Conservation (phyloP, 2,113 vertebrate genomes). For the Cololabis saira region DNA sequence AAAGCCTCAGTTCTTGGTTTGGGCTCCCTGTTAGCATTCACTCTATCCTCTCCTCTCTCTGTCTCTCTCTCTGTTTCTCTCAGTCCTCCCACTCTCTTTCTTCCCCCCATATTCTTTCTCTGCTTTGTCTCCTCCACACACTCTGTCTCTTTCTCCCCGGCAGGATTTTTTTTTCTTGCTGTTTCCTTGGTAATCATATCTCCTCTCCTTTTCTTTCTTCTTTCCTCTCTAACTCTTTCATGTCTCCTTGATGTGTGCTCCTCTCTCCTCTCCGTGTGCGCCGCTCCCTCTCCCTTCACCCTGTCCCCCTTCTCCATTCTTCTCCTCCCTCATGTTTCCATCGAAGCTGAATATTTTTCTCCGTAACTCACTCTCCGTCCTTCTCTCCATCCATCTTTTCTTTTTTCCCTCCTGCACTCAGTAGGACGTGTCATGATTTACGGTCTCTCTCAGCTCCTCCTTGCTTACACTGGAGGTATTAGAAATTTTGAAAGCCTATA, state of each 20-base stretch:
- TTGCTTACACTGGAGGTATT: conserved; percentile 73
- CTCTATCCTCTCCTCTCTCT: conserved; percentile 71
- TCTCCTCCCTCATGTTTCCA: conserved; percentile 62
- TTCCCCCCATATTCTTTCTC: conserved; percentile 61
- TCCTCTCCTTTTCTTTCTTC: conserved; percentile 59
- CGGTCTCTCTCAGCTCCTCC: conserved; percentile 70
- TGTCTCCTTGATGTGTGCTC: conserved; percentile 67
- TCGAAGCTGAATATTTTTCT: conserved; percentile 51
- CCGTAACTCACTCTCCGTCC: conserved; percentile 48
- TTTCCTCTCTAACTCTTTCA: conserved; percentile 62
- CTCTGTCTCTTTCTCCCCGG: conserved; percentile 63
- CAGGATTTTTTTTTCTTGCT: conserved; percentile 58
- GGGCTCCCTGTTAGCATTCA: conserved; percentile 84
- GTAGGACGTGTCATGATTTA: conserved; percentile 76
- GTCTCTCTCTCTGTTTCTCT: conserved; percentile 59
- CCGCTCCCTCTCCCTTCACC: conserved; percentile 57
- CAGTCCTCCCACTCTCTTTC: conserved; percentile 66
- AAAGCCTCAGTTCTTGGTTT: conserved; percentile 81
- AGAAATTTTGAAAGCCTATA: conserved; percentile 80
- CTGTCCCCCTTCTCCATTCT: conserved; percentile 52
- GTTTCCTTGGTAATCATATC: conserved; percentile 77
- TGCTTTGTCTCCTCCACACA: conserved; percentile 63
- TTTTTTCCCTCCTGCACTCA: conserved; percentile 47
- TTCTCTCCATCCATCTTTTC: conserved; percentile 47
- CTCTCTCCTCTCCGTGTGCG: conserved; percentile 48